Conservation (phyloP, 2,113 vertebrate genomes). For the Labeo catla region DNA sequence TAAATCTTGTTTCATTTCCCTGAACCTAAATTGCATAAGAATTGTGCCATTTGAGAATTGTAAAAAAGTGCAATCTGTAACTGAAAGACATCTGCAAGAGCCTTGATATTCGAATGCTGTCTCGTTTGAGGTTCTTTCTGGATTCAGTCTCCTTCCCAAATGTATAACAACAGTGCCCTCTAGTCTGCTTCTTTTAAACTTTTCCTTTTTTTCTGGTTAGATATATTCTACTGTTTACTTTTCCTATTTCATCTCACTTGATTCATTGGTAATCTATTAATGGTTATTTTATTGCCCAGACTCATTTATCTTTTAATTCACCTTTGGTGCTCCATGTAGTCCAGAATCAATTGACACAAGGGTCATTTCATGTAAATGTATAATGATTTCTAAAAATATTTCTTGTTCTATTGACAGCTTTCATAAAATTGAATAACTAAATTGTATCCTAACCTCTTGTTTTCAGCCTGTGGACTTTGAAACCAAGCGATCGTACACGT, state of each 20-base stretch:
- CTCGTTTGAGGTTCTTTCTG: constrained; percentile 24
- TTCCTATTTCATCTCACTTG: background rate
- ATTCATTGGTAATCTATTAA: constrained; percentile 34
- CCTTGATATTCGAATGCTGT: background rate
- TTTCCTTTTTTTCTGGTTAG: constrained; percentile 4
- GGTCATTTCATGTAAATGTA: background rate
- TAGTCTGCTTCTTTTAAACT: constrained; percentile 46
- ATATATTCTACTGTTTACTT: background rate
- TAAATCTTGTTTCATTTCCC: background rate
- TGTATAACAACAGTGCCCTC: constrained; percentile 75
- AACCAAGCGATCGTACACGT: constrained; percentile 87
- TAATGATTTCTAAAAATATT: constrained; percentile 27
- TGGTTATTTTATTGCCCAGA: constrained; percentile 15
- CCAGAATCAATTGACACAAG: background rate
- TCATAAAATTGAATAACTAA: background rate
- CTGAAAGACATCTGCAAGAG: background rate
- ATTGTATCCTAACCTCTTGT: constrained; percentile 43
- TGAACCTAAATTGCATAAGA: background rate
- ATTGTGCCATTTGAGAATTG: background rate
- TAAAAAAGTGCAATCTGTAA: background rate
- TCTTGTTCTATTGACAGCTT: constrained; percentile 3
- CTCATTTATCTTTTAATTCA: background rate
- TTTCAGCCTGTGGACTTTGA: constrained; percentile 91
- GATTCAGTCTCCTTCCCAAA: constrained; percentile 12
- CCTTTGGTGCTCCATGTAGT: background rate